Percentiles rank a stretch among this genome's conserved stretches.
Conservation (phyloP, 2,888 invertebrate genomes). For the Epinotia bilunana region DNA sequence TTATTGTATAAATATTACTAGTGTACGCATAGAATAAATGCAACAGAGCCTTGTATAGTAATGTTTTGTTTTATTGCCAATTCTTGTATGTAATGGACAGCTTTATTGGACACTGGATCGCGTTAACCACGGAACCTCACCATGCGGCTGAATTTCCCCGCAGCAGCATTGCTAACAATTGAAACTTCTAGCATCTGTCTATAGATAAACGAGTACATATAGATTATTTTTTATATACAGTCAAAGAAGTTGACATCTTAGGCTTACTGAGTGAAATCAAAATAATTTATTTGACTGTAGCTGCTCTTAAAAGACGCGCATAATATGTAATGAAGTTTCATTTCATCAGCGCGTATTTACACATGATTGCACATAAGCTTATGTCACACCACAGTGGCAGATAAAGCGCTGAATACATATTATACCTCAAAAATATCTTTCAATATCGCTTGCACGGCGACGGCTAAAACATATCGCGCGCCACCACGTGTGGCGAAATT, state of each 20-base stretch:
- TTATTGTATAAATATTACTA: background rate
- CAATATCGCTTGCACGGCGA: conserved; percentile 1
- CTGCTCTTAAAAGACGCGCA: background rate
- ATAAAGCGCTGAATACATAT: background rate
- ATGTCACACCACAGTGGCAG: background rate
- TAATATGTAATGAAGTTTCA: background rate
- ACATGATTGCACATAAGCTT: background rate
- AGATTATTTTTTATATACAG: background rate
- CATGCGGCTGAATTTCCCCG: background rate
- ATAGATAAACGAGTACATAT: background rate
- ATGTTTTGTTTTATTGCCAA: conserved; percentile 29
- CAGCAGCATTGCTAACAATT: background rate
- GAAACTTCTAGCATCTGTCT: background rate
- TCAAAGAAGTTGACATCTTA: background rate
- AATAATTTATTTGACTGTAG: background rate
- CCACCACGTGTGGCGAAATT: conserved; percentile 4
- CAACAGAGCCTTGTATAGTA: conserved; percentile 7
- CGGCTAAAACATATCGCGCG: background rate
- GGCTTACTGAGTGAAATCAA: background rate
- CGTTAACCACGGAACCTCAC: conserved; percentile 15
- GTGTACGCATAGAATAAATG: background rate
- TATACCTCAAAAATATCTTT: background rate
- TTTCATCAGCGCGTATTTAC: background rate
- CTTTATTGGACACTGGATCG: conserved; percentile 27
- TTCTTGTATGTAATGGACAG: conserved; percentile 39